Percentiles rank a stretch among this genome's conserved stretches.
These are phyloP conservation scores for Bufotes viridis DNA, from an alignment of 2,797 vertebrate genomes.

Conservation along the genomic window DNA sequence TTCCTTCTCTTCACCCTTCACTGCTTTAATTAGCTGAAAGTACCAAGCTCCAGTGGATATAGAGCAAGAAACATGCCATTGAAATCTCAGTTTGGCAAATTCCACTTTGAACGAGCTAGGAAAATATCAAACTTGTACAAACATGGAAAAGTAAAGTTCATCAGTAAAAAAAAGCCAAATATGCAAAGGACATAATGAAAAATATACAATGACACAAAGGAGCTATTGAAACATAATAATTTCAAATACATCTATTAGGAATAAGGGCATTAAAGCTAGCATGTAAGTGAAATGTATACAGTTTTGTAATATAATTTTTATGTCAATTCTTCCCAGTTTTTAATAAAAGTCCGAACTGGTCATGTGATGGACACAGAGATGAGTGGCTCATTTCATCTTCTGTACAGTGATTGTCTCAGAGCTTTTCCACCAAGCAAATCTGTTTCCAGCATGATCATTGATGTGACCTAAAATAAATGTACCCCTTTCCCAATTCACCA, in stretches of 20 bases:
- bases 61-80: slow-evolving; percentile 17
- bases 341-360: too few relatives aligned
- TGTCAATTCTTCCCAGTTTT: too few relatives aligned
- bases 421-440: too few relatives aligned
- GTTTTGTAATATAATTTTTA: too few relatives aligned
- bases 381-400: too few relatives aligned
- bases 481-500: too few relatives aligned
- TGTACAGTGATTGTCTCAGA: too few relatives aligned
- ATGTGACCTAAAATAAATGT: too few relatives aligned
- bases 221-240: background rate
- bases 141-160: slow-evolving; percentile 42
- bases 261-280: too few relatives aligned
- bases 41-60: slow-evolving; percentile 26
- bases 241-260: background rate
- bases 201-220: background rate
- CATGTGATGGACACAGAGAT: too few relatives aligned
- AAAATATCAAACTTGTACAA: slow-evolving; percentile 34
- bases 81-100: slow-evolving; percentile 24
- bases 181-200: background rate
- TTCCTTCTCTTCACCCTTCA: slow-evolving; percentile 30
- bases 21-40: slow-evolving; percentile 42
- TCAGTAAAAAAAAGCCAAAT: background rate
- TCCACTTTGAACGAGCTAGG: background rate
- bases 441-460: too few relatives aligned
- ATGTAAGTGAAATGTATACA: too few relatives aligned